Percentiles rank a stretch among this genome's conserved stretches.
These are phyloP conservation scores for Spermophilus dauricus DNA, from an alignment of 2,113 vertebrate genomes.

Conservation along the genomic window DNA sequence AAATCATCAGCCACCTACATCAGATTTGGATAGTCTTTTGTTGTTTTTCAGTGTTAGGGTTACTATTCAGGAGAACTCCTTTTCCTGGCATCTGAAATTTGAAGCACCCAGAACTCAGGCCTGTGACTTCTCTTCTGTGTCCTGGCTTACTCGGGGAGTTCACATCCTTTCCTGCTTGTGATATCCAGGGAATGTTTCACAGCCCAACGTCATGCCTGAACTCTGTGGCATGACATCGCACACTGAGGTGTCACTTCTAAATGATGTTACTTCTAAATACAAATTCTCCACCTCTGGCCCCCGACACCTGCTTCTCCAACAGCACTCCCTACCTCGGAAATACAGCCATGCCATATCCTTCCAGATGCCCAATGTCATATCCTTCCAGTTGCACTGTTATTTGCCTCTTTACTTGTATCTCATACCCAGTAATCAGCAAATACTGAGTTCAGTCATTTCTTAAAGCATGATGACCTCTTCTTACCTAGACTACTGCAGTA, in stretches of 20 bases:
- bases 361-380: background rate
- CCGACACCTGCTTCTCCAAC: background rate
- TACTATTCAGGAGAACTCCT: background rate
- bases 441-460: background rate
- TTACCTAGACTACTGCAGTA: background rate
- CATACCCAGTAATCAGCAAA: background rate
- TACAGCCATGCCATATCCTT: background rate
- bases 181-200: background rate
- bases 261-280: background rate
- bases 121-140: background rate
- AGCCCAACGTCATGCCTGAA: background rate
- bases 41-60: background rate
- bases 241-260: background rate
- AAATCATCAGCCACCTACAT: constrained; percentile 54
- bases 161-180: too few species aligned
- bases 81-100: background rate
- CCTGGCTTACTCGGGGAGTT: background rate
- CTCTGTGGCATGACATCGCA: background rate
- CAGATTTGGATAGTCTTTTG: constrained; percentile 10
- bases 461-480: background rate
- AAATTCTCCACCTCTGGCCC: background rate
- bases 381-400: background rate
- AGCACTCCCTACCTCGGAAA: background rate
- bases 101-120: background rate
- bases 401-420: background rate